Conservation (phyloP, 2,113 vertebrate genomes). For the Upupa epops region DNA sequence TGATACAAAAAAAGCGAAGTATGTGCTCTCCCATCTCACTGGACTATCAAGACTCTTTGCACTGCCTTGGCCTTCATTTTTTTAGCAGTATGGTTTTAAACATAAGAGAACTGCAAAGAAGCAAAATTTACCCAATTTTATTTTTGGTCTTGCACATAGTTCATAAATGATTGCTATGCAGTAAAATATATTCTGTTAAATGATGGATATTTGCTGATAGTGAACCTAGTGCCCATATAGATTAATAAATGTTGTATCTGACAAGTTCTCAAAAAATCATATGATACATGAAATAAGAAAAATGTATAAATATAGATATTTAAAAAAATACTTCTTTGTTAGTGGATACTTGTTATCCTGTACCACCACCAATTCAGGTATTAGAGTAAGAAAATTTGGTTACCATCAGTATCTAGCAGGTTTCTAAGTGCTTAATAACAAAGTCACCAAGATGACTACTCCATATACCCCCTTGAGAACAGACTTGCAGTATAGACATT, state of each 20-base stretch:
- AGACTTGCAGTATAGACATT: not conserved
- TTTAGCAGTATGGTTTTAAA: not conserved
- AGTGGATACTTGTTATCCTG: not conserved
- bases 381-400: not conserved
- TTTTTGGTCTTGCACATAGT: not conserved
- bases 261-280: not conserved
- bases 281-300: not conserved
- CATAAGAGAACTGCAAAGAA: not conserved
- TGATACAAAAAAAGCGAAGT: not conserved
- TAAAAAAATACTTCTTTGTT: not conserved
- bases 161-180: not conserved
- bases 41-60: not conserved
- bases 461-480: not conserved
- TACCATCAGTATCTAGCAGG: not conserved
- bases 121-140: not conserved
- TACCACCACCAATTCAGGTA: not conserved
- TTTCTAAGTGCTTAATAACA: not conserved
- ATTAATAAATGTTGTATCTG: not conserved
- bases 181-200: not conserved
- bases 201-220: not conserved
- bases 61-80: not conserved
- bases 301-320: not conserved
- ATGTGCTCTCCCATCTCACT: not conserved
- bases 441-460: not conserved
- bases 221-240: not conserved